Base-by-base conservation (phyloP, 2,113 vertebrate genomes). In the Odontophorus gujanensis region DNA sequence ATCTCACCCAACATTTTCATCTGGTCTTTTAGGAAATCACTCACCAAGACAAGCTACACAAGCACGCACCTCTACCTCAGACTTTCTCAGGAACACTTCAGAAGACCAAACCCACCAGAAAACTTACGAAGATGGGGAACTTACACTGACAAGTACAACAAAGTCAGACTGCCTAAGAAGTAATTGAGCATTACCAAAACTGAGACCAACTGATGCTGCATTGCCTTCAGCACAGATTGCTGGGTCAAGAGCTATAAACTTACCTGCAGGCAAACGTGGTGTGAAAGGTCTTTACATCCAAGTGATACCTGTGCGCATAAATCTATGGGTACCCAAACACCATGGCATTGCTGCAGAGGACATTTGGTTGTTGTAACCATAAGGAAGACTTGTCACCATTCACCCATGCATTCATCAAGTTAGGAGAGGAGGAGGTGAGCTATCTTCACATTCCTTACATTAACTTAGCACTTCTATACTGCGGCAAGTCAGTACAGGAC, bases 401-500 rank as follows among this genome's bases (percentile, higher is more conserved):
- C 61, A 91, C 79, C 36, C 75, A 77, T 65, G 93, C 87, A 82
- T 74, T 92, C 82, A 78, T 50, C 69, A 90, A 93, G 87, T 88
- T 90, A 65, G 66, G 53, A 88, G 90, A 97, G 62, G 69, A 95
- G 87, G 85, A 83, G 91, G 82, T 81, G 85, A 95, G 87, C 85
- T 87, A 84, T 93, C 90, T 96, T 93, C 93, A 91, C 84, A 95
- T 95, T 90, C 88, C 76, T 95, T 95, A 95, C 92, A 96, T 93
- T 92, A 95, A 95, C 66, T 96, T 95, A 95, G 51, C 80, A 65
- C 90, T 95, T 96, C 59, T 58, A 83, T 94, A 96, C 95, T 88
- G 87, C 83, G 94, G 82, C 66, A 95, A 96, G 94, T 95, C 94
- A 96, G 82, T 86, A 94, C 89, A 94, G 95, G 91, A 97, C 94